Base-by-base conservation (phyloP, 2,797 vertebrate genomes). In the Xyrichtys novacula region DNA sequence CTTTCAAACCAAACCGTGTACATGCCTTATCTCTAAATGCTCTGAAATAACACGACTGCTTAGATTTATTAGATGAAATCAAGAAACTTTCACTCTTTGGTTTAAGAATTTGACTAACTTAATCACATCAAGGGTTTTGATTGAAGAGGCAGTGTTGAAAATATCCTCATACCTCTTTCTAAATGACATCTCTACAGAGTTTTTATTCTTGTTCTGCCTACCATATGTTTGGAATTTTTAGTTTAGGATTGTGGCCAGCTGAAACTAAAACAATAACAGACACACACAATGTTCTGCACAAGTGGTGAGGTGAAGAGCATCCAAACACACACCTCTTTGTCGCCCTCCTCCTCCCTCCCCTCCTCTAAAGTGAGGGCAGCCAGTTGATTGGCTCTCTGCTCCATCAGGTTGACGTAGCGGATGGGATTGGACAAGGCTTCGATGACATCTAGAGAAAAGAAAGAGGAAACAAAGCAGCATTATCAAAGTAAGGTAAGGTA, bases 401-500 rank as follows among this genome's bases (percentile, higher is more conserved):
- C 98, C 98, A 99, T 99, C 86, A 98, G 88, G 91, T 96, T 98
- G 40, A 99, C 95, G 0, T 99, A 99, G 72, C 95, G 94, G 76
- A 99, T 99, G 29, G 98, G 98, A 89, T 99, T 99, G 80, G 98
- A 98, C 85, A 99, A 90, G 23, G 98, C 98, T 90, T 99, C 97
- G 0, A 99, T 99, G 75, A 99, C 97, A 38, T 99, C 98, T 99
- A 76, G 76, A 52, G 20, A 40, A 29, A 6, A 63, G 40, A 16
- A 52, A 61, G n/a, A n/a, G 16, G 34, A 49, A 50, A 36, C 10
- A 53, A 9, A 17, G 6, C 6, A 52, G 40, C n/a, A 1, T 22
- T 44, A 12, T 28, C 34, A 17, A 17, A 6, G 32, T n/a, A n/a
- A n/a, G n/a, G n/a, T n/a, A n/a, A n/a, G n/a, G n/a, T n/a, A n/a